These are phyloP conservation scores for Xestia ashworthii DNA, from an alignment of 2,888 invertebrate species.

Conservation along the genomic window DNA sequence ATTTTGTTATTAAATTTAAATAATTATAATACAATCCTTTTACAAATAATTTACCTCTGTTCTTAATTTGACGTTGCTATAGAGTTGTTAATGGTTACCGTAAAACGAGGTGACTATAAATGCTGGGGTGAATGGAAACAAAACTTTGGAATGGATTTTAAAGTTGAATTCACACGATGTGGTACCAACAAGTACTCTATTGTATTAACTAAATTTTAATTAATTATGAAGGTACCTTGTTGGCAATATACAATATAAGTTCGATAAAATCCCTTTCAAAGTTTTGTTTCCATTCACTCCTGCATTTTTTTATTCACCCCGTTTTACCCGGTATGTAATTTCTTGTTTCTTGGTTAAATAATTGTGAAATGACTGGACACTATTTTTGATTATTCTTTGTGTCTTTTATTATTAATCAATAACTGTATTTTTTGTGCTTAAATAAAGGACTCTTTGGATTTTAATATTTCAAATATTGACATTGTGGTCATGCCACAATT, in stretches of 20 bases:
- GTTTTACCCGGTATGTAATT: too few relatives aligned
- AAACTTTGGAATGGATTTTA: too few relatives aligned
- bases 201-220: too few relatives aligned
- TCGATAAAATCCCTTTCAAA: too few relatives aligned
- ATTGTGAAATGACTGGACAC: background rate
- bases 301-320: too few relatives aligned
- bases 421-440: background rate
- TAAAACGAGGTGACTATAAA: too few relatives aligned
- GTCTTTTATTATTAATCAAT: background rate
- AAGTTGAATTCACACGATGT: too few relatives aligned
- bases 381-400: background rate
- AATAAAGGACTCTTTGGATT: background rate
- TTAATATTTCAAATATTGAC: conserved; percentile 14
- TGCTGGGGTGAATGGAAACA: too few relatives aligned
- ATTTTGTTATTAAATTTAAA: background rate
- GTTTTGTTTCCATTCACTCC: too few relatives aligned
- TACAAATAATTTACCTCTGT: background rate
- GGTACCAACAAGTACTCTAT: too few relatives aligned
- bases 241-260: too few relatives aligned
- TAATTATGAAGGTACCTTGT: too few relatives aligned
- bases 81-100: background rate
- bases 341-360: background rate
- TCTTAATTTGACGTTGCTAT: background rate
- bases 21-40: background rate
- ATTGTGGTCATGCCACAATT: background rate